Evolutionary conservation across 2,113 vertebrate species (phyloP).

Genomic region (Corythornis vintsioides): DNA sequence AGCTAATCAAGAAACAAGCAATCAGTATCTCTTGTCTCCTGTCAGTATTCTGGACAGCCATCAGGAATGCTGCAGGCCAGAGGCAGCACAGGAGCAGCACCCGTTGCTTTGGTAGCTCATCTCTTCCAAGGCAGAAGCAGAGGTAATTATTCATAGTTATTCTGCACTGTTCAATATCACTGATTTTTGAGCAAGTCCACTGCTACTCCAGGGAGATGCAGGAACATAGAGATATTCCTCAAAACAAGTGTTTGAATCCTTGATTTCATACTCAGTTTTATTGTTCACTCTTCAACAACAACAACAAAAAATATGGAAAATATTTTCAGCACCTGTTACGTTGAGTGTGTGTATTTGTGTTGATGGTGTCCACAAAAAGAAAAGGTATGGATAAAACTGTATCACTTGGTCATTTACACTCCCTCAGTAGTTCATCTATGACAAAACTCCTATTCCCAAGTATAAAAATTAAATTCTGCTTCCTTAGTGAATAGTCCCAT

Average conservation of each 20-base stretch:
- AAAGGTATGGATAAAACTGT: background rate
- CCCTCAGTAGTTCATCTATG: background rate
- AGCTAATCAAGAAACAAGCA: slow-evolving; percentile 48
- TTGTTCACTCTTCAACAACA: background rate
- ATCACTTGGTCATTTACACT: background rate
- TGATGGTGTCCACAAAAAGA: background rate
- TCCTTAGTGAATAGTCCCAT: background rate
- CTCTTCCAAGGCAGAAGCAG: background rate
- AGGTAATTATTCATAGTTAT: background rate
- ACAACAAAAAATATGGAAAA: background rate
- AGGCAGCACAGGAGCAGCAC: background rate
- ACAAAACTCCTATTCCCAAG: background rate
- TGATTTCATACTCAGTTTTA: background rate
- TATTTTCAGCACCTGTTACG: background rate
- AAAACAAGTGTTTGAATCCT: background rate
- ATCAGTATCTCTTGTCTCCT: slow-evolving; percentile 3
- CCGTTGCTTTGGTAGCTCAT: background rate
- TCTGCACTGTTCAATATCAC: background rate
- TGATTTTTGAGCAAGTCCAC: slow-evolving; percentile 6
- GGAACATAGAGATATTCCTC: background rate
- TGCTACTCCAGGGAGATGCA: background rate
- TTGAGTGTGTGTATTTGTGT: background rate
- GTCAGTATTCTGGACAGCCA: background rate
- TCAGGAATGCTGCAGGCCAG: background rate
- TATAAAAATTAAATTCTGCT: background rate